Evolutionary conservation across 2,113 vertebrate genomes (phyloP).

Genomic region (Ceratotherium simum): DNA sequence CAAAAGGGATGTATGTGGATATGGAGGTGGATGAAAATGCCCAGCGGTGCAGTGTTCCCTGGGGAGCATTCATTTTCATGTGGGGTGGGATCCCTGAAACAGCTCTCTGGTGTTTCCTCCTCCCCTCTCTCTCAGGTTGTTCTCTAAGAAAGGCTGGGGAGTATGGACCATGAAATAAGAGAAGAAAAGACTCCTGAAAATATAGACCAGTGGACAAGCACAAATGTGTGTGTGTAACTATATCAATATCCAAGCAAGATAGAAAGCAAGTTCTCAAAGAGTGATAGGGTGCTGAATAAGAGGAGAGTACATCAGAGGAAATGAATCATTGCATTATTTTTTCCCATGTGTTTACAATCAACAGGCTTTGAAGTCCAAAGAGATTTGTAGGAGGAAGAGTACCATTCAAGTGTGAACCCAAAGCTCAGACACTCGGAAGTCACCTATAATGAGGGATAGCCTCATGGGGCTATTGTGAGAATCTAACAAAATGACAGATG

Average conservation of each 20-base stretch:
- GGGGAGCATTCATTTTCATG: not conserved
- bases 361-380: conserved; percentile 19
- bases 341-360: not conserved
- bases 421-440: not conserved
- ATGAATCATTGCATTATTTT: not conserved
- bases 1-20: conserved; percentile 28
- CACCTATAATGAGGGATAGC: not conserved
- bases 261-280: conserved; percentile 26
- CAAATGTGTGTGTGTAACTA: not conserved
- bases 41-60: not conserved
- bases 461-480: not conserved
- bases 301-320: not conserved
- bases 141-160: not conserved
- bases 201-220: not conserved
- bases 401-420: not conserved
- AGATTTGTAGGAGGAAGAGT: not conserved
- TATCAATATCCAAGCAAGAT: not conserved
- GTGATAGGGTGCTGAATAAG: not conserved
- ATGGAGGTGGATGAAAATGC: conserved; percentile 38
- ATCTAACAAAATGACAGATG: not conserved
- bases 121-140: not conserved
- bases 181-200: conserved; percentile 38
- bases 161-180: not conserved
- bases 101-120: not conserved
- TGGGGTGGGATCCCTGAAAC: not conserved